Base-by-base conservation (phyloP, 2,797 vertebrate species). In the Delichon dasypus region DNA sequence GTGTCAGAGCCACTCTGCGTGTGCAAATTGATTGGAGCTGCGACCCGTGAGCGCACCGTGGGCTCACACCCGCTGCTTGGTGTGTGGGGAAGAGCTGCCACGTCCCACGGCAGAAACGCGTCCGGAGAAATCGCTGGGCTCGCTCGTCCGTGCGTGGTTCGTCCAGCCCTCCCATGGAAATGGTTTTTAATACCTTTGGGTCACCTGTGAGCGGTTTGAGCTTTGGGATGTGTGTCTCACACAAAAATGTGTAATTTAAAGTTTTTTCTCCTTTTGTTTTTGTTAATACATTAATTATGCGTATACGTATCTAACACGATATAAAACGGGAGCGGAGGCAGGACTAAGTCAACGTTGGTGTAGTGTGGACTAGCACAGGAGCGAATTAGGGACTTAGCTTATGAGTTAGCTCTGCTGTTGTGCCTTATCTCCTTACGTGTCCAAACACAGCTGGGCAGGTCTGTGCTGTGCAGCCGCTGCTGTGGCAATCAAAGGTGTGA, bases 131-230 rank as follows among this genome's bases (percentile, higher is more conserved):
- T 42, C 26, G 0, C 57, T 5, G 4, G 3, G 10, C 8, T 32
- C 6, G 0, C 75, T 18, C 60, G n/a, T 20, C 62, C 5, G 0
- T 0, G 3, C 1, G 0, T 13, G 55, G 47, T 58, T 78, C 58
- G 9, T 26, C 71, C 5, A 3, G 13, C 38, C 40, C 26, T 62
- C 22, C 40, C 22, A 0, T 7, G 48, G 68, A 64, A 53, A 11
- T 0, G 0, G 6, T 5, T 55, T 81, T 78, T 30, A 25, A 18
- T 44, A 11, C 30, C 30, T 64, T 54, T 13, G 55, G 34, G 10
- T 70, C 32, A 22, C 34, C 45, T 67, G 9, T 4, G 7, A 64
- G 50, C 7, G 38, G 4, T 6, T 8, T 61, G 32, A 82, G 47
- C 73, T 79, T 75, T 38, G 55, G 20, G 34, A 14, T 76, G 70